Evolutionary conservation across 2,113 vertebrate species (phyloP), one percentile per base, ranked within the genome.

Genomic region (Malaclemys terrapin): DNA sequence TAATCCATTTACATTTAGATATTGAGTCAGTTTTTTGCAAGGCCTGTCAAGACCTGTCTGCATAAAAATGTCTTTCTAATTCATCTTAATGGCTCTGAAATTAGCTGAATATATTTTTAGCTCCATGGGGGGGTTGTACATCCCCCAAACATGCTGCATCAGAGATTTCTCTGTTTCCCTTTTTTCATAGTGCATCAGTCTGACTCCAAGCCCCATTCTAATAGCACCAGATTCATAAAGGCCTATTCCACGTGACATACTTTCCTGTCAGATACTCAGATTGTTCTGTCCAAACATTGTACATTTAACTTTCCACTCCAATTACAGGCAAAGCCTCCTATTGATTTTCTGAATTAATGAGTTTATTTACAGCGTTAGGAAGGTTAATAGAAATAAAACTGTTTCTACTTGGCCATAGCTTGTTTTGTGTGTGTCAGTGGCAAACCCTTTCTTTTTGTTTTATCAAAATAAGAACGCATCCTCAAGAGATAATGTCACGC

Each of bases 311-410:
- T 88, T 78, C 20, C 7, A 27, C 25, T 91, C 45, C 82, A 80
- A 94, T 93, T 95, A 47, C 35, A 65, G 19, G 12, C 79, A 93
- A 92, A 93, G 53, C 8, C 72, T 93, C 83, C 3, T 78, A 72
- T 62, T 91, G 90, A 82, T 88, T 89, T 94, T 91, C 20, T 16
- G 8, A 86, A 53, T 56, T 84, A 49, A 92, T 72, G 3, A 49
- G 6, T 91, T 62, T 90, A 81, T 89, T 93, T 94, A 59, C 50
- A 69, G 1, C 3, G 8, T 42, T 94, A 85, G 93, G 92, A 90
- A 69, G 38, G 79, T 45, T 47, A 94, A 95, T 81, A 90, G 0
- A 78, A 7, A 87, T 65, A 35, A 89, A 87, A 2, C 3, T 19
- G 29, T 90, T 89, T 72, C 86, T 93, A 3, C 27, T 94, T 93